phyloP scores from a whole-genome alignment of 2,113 vertebrate genomes.

The Gasterosteus aculeatus region DNA sequence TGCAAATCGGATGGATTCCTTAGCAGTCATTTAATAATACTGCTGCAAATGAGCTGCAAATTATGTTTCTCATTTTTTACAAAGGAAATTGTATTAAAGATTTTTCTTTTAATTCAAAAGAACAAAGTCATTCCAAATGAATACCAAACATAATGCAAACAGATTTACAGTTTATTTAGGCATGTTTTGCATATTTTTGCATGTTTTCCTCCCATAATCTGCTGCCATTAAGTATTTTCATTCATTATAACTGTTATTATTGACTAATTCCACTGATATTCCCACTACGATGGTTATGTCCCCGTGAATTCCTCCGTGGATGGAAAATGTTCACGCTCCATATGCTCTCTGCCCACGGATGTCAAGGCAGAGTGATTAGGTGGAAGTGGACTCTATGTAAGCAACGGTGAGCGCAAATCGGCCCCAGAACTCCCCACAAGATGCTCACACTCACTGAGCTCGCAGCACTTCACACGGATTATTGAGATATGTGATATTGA shows the following conservation, averaged over 20 bases:
- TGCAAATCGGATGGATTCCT: neutral
- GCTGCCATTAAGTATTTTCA: slow-evolving; percentile 48
- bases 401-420: slow-evolving; percentile 70
- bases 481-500: slow-evolving; percentile 74
- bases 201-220: slow-evolving; percentile 35
- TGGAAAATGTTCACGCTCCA: slow-evolving; percentile 63
- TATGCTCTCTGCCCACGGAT: slow-evolving; percentile 71
- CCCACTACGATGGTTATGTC: slow-evolving; percentile 39
- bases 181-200: slow-evolving; percentile 45
- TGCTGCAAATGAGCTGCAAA: neutral
- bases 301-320: slow-evolving; percentile 56
- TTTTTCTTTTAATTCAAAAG: slow-evolving; percentile 12
- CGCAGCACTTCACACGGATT: slow-evolving; percentile 44
- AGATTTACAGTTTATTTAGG: slow-evolving; percentile 31
- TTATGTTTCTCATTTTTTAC: neutral
- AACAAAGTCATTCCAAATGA: slow-evolving; percentile 2
- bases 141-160: slow-evolving; percentile 32
- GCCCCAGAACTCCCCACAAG: slow-evolving; percentile 72
- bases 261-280: slow-evolving; percentile 38
- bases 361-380: slow-evolving; percentile 81
- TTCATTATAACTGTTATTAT: slow-evolving; percentile 44
- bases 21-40: neutral
- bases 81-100: neutral
- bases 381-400: slow-evolving; percentile 78
- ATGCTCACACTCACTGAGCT: slow-evolving; percentile 54